Conservation (phyloP, 2,113 vertebrate species). For the Miniopterus natalensis region DNA sequence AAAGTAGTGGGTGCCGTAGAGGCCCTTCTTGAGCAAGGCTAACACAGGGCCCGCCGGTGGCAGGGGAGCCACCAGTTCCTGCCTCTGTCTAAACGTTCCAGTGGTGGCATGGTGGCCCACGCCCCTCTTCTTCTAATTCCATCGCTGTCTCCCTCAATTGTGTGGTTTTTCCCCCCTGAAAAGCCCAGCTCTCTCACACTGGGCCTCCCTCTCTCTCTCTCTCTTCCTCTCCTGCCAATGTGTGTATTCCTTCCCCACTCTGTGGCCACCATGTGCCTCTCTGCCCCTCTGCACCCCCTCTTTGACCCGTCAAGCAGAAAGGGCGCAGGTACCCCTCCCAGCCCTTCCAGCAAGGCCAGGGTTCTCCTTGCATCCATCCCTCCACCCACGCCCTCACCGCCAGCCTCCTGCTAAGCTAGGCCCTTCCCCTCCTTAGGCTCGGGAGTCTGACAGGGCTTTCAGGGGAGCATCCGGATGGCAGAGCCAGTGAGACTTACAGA, state of each 20-base stretch:
- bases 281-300: conserved; percentile 84
- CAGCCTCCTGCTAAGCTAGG: conserved; percentile 37
- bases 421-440: conserved; percentile 72
- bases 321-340: conserved; percentile 65
- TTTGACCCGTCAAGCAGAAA: conserved; percentile 78
- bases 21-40: conserved; percentile 44
- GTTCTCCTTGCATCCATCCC: conserved; percentile 67
- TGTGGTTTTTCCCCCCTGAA: conserved; percentile 87
- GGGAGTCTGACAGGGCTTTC: conserved; percentile 81
- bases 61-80: conserved; percentile 55
- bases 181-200: conserved; percentile 87
- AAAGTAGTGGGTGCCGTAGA: neutral
- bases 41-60: conserved; percentile 22
- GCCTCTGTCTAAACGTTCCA: conserved; percentile 10
- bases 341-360: conserved; percentile 83
- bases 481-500: conserved; percentile 36
- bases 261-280: conserved; percentile 87
- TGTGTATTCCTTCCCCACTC: conserved; percentile 85
- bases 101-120: neutral
- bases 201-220: conserved; percentile 80
- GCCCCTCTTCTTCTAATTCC: conserved; percentile 68
- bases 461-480: conserved; percentile 66
- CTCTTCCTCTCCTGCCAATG: conserved; percentile 82
- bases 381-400: neutral
- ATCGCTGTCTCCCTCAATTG: conserved; percentile 75